Base-by-base conservation (phyloP, 37 sponge, comb jelly and placozoan species). In the Tethya wilhelma region DNA sequence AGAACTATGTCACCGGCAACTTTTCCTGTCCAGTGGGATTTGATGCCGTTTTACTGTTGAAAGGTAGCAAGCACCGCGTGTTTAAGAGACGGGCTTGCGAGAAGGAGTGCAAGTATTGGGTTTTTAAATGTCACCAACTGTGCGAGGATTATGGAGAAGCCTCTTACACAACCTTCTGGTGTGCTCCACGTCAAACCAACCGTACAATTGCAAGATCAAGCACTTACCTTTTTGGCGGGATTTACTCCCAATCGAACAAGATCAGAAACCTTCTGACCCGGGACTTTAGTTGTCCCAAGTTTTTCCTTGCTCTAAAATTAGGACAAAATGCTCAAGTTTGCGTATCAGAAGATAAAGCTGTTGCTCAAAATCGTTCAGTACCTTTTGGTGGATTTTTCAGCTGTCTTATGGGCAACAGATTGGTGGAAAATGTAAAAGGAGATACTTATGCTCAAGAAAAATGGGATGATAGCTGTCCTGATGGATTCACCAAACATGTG, bases 331-430 rank as follows among this genome's bases (percentile, higher is more conserved):
- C 57, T 5, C 36, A 68, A 1, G 75, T 87, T 2, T 87, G 88
- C 44, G 70, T 80, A 14, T 79, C 68, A 40, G 71, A 29, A 7
- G 82, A 87, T 26, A 37, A 70, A 32, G 82, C 80, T 30, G 56
- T 81, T 39, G 81, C 71, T 33, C 22, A 28, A n/a, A 31, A 62
- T 11, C 42, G 9, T 44, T 87, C 88, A 17, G 30, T 87, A 0
- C 88, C 81, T 2, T 87, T 87, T 81, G 88, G 57, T 33, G 88
- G 88, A 29, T 87, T 87, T 39, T 60, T 64, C 71, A 87, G 88
- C 71, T 87, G 88, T 34, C 39, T 20, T 4, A 4, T n/a, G 31
- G 88, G 88, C 37, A 87, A 87, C 31, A 79, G 74, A 28, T 63
- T 75, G 44, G 77, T 77, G 4, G 9, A n/a, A 1, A 44, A 64